Evolutionary conservation across 2,888 invertebrate genomes (phyloP).

Genomic region (Epinotia demarniana): DNA sequence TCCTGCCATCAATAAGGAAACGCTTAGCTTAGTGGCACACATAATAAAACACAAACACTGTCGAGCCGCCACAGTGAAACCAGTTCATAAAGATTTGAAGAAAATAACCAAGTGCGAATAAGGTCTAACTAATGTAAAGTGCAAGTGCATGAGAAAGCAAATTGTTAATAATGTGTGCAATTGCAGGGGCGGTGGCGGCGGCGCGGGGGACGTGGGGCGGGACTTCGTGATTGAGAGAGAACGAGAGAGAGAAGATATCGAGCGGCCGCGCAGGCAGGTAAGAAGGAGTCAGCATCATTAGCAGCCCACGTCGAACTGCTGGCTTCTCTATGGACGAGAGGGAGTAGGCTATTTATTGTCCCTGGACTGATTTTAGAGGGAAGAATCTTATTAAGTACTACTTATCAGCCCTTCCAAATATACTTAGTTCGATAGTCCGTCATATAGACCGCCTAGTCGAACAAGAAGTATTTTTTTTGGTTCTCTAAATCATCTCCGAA

Average conservation of each 20-base stretch:
- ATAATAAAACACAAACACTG: not conserved
- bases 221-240: slow-evolving; percentile 81
- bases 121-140: not conserved
- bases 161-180: slow-evolving; percentile 41
- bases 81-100: not conserved
- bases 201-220: slow-evolving; percentile 65
- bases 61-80: not conserved
- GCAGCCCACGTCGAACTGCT: not conserved
- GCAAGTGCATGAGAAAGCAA: not conserved
- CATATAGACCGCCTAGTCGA: too few species aligned
- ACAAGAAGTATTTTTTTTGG: too few species aligned
- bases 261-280: slow-evolving; percentile 76
- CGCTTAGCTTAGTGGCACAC: not conserved
- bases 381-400: not conserved
- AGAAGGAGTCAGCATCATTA: not conserved
- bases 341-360: too few species aligned
- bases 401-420: not conserved
- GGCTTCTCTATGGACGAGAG: not conserved
- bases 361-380: too few species aligned
- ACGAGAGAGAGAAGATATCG: slow-evolving; percentile 75
- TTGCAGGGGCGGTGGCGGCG: slow-evolving; percentile 70
- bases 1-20: not conserved
- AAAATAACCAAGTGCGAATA: too few species aligned
- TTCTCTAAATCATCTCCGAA: too few species aligned
- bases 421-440: too few species aligned